Base-by-base conservation (phyloP, 2,888 invertebrate species). In the Agonopterix arenella region DNA sequence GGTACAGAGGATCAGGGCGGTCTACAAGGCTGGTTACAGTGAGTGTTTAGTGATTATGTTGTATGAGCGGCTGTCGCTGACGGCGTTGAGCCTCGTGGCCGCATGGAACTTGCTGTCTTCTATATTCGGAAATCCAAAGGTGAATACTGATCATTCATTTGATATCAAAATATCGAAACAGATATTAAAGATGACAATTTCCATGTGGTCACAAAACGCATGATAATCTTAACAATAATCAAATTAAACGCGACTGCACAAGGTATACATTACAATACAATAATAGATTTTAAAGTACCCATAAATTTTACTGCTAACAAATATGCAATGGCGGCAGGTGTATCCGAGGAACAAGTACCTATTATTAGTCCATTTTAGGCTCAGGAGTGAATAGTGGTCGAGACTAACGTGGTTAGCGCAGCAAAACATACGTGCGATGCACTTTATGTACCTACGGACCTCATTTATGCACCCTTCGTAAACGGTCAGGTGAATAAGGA, bases 301-400 rank as follows among this genome's bases (percentile, higher is more conserved):
- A 80, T 83, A 80, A 76, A 79, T 73, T 63, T 64, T 63, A 72
- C 70, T 64, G 71, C 69, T 65, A 73, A 76, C 80, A 72, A 80
- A 81, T 79, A 78, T 72, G 79, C 81, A 67, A 65, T 66, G 66
- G 64, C 56, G 72, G 83, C 85, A 85, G 86, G 86, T 86, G 86
- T 82, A 85, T 76, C 70, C 76, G 66, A 69, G 71, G 69, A 85
- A 84, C 86, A 73, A 84, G 85, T 82, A 76, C 76, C 83, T 73
- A 85, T 86, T 84, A 84, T 78, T 81, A 82, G 75, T 76, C 85
- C 86, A 85, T 88, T 86, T 86, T 85, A 85, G 86, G 85, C 72
- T 69, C 70, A 75, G 62, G 75, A 80, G 76, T 77, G 81, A 79
- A 79, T 80, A 81, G 79, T 80, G 65, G 74, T 67, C 68, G 67